Conservation (phyloP, 2,888 invertebrate genomes). For the Hypolimnas misippus region DNA sequence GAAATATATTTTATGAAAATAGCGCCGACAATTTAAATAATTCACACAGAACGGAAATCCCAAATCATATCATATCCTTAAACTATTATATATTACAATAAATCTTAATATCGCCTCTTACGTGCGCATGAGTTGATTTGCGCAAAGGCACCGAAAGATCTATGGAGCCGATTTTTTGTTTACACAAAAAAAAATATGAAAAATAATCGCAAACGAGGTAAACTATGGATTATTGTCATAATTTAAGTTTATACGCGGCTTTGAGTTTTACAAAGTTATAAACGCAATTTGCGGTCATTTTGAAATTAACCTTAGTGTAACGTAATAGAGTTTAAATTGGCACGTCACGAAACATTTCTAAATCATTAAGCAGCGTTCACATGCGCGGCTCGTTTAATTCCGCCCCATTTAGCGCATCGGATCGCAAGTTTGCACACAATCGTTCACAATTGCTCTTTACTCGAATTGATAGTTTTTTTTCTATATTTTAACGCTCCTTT, state of each 20-base stretch:
- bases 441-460: constrained; percentile 73
- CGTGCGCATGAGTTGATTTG: constrained; percentile 68
- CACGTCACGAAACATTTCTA: constrained; percentile 57
- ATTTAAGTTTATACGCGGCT: constrained; percentile 41
- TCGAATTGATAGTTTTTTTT: constrained; percentile 74
- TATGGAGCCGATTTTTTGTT: constrained; percentile 50
- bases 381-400: constrained; percentile 71
- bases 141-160: constrained; percentile 68
- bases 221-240: constrained; percentile 52
- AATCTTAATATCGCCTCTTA: constrained; percentile 58
- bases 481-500: constrained; percentile 71
- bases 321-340: constrained; percentile 34
- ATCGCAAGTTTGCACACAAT: constrained; percentile 81
- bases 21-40: constrained; percentile 56
- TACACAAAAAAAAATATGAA: constrained; percentile 48
- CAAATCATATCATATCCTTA: constrained; percentile 76
- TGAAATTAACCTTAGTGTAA: constrained; percentile 25
- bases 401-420: constrained; percentile 80
- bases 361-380: constrained; percentile 80
- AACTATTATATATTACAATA: constrained; percentile 57
- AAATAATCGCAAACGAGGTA: constrained; percentile 44
- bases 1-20: constrained; percentile 64
- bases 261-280: neutral
- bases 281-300: neutral
- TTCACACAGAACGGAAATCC: constrained; percentile 67